Evolutionary conservation across 2,888 invertebrate genomes (phyloP).

Genomic region (Formica aserva): DNA sequence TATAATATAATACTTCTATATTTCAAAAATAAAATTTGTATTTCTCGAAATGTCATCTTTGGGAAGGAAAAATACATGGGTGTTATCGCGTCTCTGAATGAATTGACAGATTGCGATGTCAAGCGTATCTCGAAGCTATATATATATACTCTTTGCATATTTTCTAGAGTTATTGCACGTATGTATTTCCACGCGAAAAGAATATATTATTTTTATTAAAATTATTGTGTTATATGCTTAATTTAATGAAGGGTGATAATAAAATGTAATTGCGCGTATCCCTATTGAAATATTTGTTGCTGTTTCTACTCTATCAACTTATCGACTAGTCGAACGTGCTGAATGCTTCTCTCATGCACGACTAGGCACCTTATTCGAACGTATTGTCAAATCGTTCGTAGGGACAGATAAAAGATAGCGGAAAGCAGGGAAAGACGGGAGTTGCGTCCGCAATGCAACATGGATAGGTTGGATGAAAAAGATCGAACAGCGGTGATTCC

Average conservation of each 20-base stretch:
- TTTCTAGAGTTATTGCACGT: slow-evolving; percentile 6
- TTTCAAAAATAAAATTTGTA: not conserved
- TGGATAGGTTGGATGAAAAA: slow-evolving; percentile 39
- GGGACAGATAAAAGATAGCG: slow-evolving; percentile 48
- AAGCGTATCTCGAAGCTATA: not conserved
- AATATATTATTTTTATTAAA: not conserved
- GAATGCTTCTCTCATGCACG: slow-evolving; percentile 38
- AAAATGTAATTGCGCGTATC: slow-evolving; percentile 20
- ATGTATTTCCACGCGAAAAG: not conserved
- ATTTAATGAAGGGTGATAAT: slow-evolving; percentile 4
- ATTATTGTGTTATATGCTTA: not conserved
- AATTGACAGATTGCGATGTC: not conserved
- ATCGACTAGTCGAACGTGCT: slow-evolving; percentile 9
- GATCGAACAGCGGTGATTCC: slow-evolving; percentile 30
- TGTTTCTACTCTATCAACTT: slow-evolving; percentile 25
- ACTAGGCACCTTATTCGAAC: slow-evolving; percentile 48
- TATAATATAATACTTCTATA: not conserved
- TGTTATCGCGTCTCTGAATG: not conserved
- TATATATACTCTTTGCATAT: not conserved
- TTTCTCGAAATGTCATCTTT: not conserved
- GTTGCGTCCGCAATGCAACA: slow-evolving; percentile 1
- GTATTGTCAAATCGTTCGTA: slow-evolving; percentile 32
- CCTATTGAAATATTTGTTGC: slow-evolving; percentile 42
- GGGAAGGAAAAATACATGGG: not conserved
- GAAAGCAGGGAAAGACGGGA: not conserved